phyloP scores from a whole-genome alignment of 2,888 invertebrate genomes.

The Ashinkailepas kermadecensis region DNA sequence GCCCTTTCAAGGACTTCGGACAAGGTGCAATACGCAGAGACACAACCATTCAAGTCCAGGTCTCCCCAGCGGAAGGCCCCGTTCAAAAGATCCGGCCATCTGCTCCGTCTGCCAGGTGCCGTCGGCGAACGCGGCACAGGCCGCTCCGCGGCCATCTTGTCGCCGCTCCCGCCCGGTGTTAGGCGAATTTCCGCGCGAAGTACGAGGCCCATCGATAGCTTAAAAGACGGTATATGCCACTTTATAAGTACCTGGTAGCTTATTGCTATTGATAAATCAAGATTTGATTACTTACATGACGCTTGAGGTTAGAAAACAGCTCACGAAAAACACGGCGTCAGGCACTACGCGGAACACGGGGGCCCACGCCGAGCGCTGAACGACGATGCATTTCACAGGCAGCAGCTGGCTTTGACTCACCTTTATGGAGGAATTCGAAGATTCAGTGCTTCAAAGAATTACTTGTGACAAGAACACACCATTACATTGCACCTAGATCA shows the following conservation, averaged over 20 bases:
- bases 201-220: not conserved
- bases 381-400: not conserved
- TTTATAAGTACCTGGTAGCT: not conserved
- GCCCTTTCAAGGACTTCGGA: too few species aligned
- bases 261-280: not conserved
- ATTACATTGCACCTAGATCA: not conserved
- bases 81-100: not conserved
- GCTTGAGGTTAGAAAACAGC: not conserved
- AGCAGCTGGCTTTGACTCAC: not conserved
- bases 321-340: not conserved
- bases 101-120: not conserved
- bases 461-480: not conserved
- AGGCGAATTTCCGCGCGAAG: not conserved
- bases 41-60: not conserved
- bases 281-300: too few species aligned
- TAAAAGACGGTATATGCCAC: not conserved
- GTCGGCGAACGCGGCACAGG: conserved; percentile 1
- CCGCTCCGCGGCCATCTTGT: conserved; percentile 8
- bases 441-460: not conserved
- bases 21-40: too few species aligned
- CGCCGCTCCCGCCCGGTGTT: not conserved
- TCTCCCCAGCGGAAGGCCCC: not conserved
- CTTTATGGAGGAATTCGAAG: not conserved
- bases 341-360: not conserved
- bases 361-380: not conserved